Evolutionary conservation across 1,140 invertebrate species (phyloP), one percentile per base, ranked within the genome.

Genomic region (Caerostris darwini): DNA sequence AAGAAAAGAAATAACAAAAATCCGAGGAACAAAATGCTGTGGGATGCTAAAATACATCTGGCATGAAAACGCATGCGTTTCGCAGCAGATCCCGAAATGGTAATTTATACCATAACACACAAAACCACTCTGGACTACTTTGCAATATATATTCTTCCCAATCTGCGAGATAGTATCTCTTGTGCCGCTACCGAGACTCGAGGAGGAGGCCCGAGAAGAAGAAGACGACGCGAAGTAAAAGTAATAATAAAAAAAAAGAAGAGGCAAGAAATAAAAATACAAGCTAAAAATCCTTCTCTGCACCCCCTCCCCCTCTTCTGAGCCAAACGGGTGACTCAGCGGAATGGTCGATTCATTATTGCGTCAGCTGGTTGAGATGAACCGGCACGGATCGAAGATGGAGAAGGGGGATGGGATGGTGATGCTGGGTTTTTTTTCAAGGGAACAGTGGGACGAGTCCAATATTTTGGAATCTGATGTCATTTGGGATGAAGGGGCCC

Each of bases 341-440:
- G 53, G 81, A 92, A 85, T 85, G 77, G 90, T 83, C 90, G 82
- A 85, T 92, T 92, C 90, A 92, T 92, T 92, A 92, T 85, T 64
- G 90, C 90, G 90, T 92, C 90, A 92, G 90, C 90, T 92, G 90
- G 90, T 92, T 67, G 77, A 83, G 90, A 92, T 92, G 90, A 92
- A 92, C 90, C 90, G 61, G 82, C 88, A 82, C 90, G n/a, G 90
- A 91, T 91, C 90, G 90, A 91, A 91, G 90, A 59, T 54, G 59
- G 58, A 53, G 59, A 14, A 14, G 56, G 69, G 54, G 17, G 90
- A 81, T 34, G 88, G 53, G 64, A 50, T 7, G 86, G 12, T 3
- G 53, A 34, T 10, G 34, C 19, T 53, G 10, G 8, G 0, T 71
- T 53, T 14, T 56, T 6, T 12, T 3, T 61, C n/a, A 12, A 34